These are phyloP conservation scores for Epizoanthus ramosus DNA, from an alignment of 92 coral and sea anemone species.

Conservation along the genomic window DNA sequence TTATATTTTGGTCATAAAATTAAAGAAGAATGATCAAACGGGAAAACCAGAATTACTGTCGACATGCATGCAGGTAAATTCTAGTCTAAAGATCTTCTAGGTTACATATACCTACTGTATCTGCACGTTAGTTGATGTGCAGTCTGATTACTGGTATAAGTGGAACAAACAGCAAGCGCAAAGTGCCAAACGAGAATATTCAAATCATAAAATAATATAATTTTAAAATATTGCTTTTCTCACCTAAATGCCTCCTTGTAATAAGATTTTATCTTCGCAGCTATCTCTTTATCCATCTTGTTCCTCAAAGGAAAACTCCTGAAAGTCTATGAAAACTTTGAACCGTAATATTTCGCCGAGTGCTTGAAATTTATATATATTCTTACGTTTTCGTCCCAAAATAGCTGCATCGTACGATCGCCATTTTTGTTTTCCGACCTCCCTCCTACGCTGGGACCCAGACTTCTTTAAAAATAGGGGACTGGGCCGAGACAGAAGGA, in stretches of 20 bases:
- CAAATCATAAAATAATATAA: no score
- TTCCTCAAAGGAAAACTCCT: background rate
- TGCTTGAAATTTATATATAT: background rate
- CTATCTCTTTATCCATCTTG: constrained; percentile 67
- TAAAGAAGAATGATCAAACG: no score
- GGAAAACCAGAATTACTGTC: no score
- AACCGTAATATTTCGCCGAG: background rate
- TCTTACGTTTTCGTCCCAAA: constrained; percentile 34
- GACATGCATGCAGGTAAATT: no score
- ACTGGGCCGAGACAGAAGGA: background rate
- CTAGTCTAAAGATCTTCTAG: no score
- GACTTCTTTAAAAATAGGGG: background rate
- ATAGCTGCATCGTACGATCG: constrained; percentile 6
- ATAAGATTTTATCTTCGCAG: constrained; percentile 67
- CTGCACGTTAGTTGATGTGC: no score
- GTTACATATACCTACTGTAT: no score
- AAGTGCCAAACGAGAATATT: no score
- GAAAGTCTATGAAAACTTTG: background rate
- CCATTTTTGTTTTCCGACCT: background rate
- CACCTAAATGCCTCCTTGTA: constrained; percentile 88
- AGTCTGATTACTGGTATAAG: no score
- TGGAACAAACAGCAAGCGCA: no score
- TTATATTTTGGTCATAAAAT: no score
- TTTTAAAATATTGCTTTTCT: background rate
- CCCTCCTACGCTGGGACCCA: background rate